Percentiles rank a stretch among this genome's conserved stretches.
Conservation (phyloP, 1,140 invertebrate genomes). For the Drosophila micromelanica region DNA sequence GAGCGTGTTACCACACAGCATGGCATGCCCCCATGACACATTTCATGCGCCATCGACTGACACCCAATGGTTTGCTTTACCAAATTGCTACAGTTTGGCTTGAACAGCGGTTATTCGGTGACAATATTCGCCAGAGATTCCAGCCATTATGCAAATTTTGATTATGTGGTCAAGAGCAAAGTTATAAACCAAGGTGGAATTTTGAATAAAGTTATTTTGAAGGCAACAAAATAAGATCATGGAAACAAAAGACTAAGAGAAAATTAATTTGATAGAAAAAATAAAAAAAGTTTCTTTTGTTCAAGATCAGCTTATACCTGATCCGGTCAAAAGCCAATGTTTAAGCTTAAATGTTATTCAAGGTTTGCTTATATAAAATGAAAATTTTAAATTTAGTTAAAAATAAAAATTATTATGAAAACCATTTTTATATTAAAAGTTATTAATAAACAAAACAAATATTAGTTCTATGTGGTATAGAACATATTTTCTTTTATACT, state of each 20-base stretch:
- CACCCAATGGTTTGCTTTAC: conserved; percentile 12
- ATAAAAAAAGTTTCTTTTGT: too few relatives aligned
- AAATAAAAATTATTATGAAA: too few relatives aligned
- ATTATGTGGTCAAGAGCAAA: conserved; percentile 6
- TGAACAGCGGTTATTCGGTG: conserved; percentile 1
- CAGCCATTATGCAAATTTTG: conserved; percentile 14
- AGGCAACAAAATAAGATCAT: not conserved
- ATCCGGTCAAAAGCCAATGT: too few relatives aligned
- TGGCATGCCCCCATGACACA: conserved; percentile 5
- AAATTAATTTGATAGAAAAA: too few relatives aligned
- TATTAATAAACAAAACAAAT: too few relatives aligned
- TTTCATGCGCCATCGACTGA: conserved; percentile 20
- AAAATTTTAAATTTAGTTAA: too few relatives aligned
- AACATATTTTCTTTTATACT: too few relatives aligned
- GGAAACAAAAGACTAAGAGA: not conserved
- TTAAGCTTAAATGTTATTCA: too few relatives aligned
- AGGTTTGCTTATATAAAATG: too few relatives aligned
- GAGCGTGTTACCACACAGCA: not conserved
- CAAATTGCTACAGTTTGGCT: conserved; percentile 16
- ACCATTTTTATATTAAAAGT: too few relatives aligned
- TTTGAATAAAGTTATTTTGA: not conserved
- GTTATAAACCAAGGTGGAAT: not conserved
- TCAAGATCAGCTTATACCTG: too few relatives aligned
- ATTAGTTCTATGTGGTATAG: too few relatives aligned
- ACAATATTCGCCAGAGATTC: conserved; percentile 12